Percentiles rank a stretch among this genome's conserved stretches.
phyloP scores from a whole-genome alignment of 2,888 invertebrate genomes.

The Brenthis hecate region DNA sequence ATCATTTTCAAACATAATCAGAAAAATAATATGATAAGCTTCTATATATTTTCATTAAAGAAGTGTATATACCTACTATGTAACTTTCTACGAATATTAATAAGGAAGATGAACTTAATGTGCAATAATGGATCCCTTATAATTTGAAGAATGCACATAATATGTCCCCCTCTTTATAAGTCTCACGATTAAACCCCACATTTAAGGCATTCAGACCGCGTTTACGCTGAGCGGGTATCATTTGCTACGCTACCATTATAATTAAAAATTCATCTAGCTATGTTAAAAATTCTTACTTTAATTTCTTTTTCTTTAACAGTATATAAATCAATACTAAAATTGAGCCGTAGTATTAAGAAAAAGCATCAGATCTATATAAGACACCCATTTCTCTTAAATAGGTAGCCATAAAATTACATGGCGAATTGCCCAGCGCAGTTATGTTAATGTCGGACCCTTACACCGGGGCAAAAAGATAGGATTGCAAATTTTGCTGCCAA shows the following conservation, averaged over 20 bases:
- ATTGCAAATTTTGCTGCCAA: constrained; percentile 81
- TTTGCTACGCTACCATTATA: constrained; percentile 70
- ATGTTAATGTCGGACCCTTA: constrained; percentile 76
- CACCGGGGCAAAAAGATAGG: constrained; percentile 75
- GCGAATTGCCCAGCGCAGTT: constrained; percentile 72
- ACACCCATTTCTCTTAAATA: constrained; percentile 17
- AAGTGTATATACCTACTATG: not conserved
- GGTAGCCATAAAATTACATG: constrained; percentile 50
- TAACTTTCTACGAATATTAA: constrained; percentile 50
- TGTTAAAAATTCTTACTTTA: constrained; percentile 49
- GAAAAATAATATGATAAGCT: too few relatives aligned
- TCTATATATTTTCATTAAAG: not conserved
- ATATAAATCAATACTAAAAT: constrained; percentile 1
- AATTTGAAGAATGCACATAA: constrained; percentile 72
- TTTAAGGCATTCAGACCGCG: constrained; percentile 67
- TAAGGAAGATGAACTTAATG: constrained; percentile 65
- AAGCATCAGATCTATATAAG: not conserved
- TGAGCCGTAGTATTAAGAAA: not conserved
- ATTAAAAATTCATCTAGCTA: constrained; percentile 75
- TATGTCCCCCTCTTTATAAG: constrained; percentile 71
- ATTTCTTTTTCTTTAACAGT: constrained; percentile 1
- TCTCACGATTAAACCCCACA: constrained; percentile 73
- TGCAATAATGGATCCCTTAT: constrained; percentile 71
- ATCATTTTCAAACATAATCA: too few relatives aligned
- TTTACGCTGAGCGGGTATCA: constrained; percentile 55